Evolutionary conservation across 2,113 vertebrate species (phyloP).

Genomic region (Vulpes ferrilata): DNA sequence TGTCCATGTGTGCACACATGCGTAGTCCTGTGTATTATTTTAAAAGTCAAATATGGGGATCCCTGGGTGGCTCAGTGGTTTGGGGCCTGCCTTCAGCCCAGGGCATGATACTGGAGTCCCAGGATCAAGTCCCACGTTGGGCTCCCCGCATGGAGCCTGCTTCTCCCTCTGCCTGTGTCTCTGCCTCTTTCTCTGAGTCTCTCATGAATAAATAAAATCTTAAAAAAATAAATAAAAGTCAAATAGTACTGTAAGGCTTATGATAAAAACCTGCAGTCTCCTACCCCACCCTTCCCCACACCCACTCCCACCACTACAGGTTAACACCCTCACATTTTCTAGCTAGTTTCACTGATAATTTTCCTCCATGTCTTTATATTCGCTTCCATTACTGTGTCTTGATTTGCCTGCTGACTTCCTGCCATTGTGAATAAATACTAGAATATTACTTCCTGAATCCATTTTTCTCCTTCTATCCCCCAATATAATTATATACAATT

Average conservation of each 20-base stretch:
- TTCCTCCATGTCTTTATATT: neutral
- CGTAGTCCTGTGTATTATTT: neutral
- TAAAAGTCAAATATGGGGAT: neutral
- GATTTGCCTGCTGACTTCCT: neutral
- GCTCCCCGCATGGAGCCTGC: no score
- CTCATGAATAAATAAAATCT: no score
- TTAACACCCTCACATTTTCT: neutral
- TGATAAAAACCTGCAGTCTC: neutral
- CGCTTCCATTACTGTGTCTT: neutral
- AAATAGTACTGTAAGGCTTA: neutral
- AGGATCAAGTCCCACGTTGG: no score
- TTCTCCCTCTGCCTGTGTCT: no score
- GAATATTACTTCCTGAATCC: neutral
- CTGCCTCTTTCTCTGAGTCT: no score
- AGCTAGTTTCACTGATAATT: neutral
- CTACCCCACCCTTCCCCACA: neutral
- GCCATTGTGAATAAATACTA: neutral
- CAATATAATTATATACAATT: neutral
- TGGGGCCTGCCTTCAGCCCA: no score
- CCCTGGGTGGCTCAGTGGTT: no score
- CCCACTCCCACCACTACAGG: neutral
- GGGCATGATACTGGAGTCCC: no score
- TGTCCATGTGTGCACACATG: neutral
- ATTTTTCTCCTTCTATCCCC: neutral
- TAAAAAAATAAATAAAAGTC: constrained; percentile 5